A percentile compares a stretch with the other conserved stretches of the same genome.
Evolutionary conservation across 2,888 invertebrate species (phyloP).

Genomic region (Cryptocephalus moraei): DNA sequence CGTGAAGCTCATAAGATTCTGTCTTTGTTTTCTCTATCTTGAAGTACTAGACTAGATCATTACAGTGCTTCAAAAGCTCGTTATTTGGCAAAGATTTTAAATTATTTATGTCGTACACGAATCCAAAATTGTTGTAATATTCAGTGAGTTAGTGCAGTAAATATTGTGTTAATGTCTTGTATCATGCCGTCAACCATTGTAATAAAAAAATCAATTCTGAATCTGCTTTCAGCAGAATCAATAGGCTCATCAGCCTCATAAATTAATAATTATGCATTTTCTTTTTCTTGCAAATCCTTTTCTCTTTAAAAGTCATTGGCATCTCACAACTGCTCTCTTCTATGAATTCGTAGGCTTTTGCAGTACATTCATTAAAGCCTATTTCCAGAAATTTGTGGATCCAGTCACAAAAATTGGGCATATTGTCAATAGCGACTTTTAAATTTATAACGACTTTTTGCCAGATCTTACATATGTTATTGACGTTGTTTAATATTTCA

Average conservation of each 20-base stretch:
- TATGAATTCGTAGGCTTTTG: neutral
- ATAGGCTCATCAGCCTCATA: conserved; percentile 1
- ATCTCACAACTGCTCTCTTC: neutral
- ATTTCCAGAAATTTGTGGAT: neutral
- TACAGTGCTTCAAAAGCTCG: neutral
- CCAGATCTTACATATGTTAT: conserved; percentile 1
- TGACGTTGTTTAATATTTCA: conserved; percentile 1
- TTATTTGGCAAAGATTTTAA: neutral
- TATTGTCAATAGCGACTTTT: conserved; percentile 1
- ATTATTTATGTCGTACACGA: conserved; percentile 1
- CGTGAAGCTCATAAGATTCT: neutral
- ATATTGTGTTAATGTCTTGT: conserved; percentile 1
- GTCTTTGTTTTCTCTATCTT: neutral
- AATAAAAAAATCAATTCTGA: conserved; percentile 1
- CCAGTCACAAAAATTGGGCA: neutral
- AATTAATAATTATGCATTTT: neutral
- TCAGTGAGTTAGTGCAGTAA: neutral
- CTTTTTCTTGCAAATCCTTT: neutral
- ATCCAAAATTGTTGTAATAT: conserved; percentile 1
- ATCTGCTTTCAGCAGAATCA: neutral
- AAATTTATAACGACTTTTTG: neutral
- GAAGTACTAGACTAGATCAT: neutral
- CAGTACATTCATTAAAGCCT: neutral
- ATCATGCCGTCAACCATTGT: neutral
- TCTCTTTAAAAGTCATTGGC: neutral